Base-by-base conservation (phyloP, 1,140 invertebrate species). In the Steinernema feltiae region DNA sequence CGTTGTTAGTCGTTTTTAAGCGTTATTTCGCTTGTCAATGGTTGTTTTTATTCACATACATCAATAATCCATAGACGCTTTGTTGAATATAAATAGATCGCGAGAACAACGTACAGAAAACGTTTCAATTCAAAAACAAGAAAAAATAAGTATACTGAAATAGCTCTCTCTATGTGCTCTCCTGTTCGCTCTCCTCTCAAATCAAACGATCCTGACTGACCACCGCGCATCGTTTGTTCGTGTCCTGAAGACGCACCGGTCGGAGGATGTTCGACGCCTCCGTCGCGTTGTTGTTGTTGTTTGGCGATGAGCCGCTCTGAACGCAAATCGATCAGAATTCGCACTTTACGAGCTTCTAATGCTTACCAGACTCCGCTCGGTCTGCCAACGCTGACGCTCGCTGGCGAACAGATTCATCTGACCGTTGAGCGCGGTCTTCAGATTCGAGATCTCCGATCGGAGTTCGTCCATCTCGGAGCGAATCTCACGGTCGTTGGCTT, bases 401-500 rank as follows among this genome's bases (percentile, higher is more conserved):
- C 71, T 48, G 15, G 3, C 17, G 32, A 74, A 74, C 12, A 74
- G 53, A 18, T 24, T 29, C 30, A 74, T 74, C 73, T 74, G 73
- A 18, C 73, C 73, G 21, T 74, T 72, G 1, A 74, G 48, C 48
- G 24, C 17, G 17, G 29, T 69, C 30, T 74, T 74, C 48, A 74
- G 73, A 27, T 63, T 74, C n/a, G 69, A 3, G 21, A 74, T 69
- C 48, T 74, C 73, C 15, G 48, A 30, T 2, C 48, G 3, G 30
- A 74, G 73, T n/a, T 48, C 48, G 7, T 48, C 48, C 24, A 74
- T 69, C 69, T 74, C 73, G n/a, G 30, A 70, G 27, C 73, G 73
- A 27, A 74, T 71, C 18, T 27, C 30, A 2, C 48, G 31, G 73
- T 74, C 73, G 48, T 27, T 63, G 15, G 7, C 3, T 3, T 63